A percentile compares a stretch with the other conserved stretches of the same genome.
phyloP scores from a whole-genome alignment of 2,888 invertebrate species.

The Cantharis rufa region DNA sequence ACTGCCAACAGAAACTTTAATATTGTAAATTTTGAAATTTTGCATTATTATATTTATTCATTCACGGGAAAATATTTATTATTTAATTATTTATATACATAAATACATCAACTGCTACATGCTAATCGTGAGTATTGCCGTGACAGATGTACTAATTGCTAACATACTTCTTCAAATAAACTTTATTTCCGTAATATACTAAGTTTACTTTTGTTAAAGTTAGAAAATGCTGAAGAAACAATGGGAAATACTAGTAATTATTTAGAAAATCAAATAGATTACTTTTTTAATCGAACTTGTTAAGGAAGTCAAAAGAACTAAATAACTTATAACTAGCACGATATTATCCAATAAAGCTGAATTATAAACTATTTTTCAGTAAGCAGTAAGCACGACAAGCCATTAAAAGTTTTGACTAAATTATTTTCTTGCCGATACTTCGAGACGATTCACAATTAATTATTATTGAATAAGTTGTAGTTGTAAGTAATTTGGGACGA shows the following conservation, averaged over 20 bases:
- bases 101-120: too few relatives aligned
- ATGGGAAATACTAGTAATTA: not conserved
- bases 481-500: not conserved
- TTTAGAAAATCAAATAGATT: not conserved
- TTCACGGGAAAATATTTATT: not conserved
- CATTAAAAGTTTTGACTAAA: not conserved
- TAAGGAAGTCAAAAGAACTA: not conserved
- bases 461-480: not conserved
- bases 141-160: too few relatives aligned
- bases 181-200: too few relatives aligned
- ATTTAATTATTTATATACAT: not conserved
- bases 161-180: too few relatives aligned
- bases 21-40: too few relatives aligned
- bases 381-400: not conserved
- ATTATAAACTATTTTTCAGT: not conserved
- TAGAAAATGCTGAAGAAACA: too few relatives aligned
- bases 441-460: not conserved
- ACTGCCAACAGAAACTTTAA: not conserved
- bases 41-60: not conserved
- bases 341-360: not conserved
- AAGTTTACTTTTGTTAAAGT: too few relatives aligned
- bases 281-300: not conserved
- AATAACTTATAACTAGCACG: not conserved
- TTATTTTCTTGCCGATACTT: not conserved
- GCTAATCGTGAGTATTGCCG: too few relatives aligned